Evolutionary conservation across 92 coral and sea anemone species (phyloP).

Genomic region (Pocillopora meandrina): DNA sequence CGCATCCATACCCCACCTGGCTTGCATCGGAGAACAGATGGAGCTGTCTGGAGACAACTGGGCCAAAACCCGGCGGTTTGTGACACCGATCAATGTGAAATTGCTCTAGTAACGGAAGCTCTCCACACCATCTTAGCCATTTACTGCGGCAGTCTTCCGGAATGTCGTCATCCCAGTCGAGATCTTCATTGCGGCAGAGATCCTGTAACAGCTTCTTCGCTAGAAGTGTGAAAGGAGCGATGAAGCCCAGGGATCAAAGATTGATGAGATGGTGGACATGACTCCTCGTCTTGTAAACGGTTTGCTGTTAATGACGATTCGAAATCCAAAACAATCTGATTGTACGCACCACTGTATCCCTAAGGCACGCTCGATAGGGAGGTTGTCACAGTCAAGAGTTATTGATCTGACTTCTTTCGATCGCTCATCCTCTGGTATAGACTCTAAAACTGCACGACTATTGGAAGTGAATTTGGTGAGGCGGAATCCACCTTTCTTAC

Average conservation of each 20-base stretch:
- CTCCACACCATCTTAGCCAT: not conserved
- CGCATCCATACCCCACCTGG: conserved; percentile 43
- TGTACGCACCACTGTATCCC: conserved; percentile 69
- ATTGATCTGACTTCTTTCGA: conserved; percentile 36
- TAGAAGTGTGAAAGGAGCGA: conserved; percentile 54
- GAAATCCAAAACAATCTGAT: conserved; percentile 59
- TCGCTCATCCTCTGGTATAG: conserved; percentile 35
- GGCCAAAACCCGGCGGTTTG: too few species aligned
- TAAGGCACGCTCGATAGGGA: conserved; percentile 65
- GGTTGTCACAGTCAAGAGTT: conserved; percentile 40
- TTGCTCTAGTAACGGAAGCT: not conserved
- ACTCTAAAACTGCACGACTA: conserved; percentile 31
- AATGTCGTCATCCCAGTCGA: conserved; percentile 77
- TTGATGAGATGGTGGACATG: conserved; percentile 49
- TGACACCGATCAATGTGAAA: not conserved
- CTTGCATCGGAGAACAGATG: conserved; percentile 56
- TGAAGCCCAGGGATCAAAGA: conserved; percentile 69
- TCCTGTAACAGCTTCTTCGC: conserved; percentile 65
- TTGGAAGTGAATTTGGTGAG: conserved; percentile 59
- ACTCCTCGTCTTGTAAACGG: conserved; percentile 68
- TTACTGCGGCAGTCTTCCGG: conserved; percentile 22
- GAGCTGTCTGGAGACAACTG: conserved; percentile 3
- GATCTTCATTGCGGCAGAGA: conserved; percentile 39
- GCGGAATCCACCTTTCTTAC: conserved; percentile 55
- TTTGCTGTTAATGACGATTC: conserved; percentile 48